Percentiles rank a stretch among this genome's conserved stretches.
phyloP scores from a whole-genome alignment of 2,888 invertebrate genomes.

The Chymomyza caudatula region DNA sequence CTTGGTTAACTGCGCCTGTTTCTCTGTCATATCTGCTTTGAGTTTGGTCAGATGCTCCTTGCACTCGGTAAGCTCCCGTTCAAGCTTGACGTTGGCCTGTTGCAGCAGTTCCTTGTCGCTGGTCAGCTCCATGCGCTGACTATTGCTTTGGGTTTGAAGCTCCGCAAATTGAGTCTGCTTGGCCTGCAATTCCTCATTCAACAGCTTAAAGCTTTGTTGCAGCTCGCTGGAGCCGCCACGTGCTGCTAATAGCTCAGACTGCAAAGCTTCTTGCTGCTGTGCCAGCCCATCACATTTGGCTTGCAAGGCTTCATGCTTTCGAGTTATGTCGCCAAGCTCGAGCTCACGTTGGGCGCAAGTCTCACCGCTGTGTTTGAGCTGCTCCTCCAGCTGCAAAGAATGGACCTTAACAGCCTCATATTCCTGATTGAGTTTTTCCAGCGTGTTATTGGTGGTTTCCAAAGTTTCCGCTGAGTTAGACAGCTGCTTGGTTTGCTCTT shows the following conservation, averaged over 20 bases:
- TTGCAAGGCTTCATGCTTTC: slow-evolving; percentile 52
- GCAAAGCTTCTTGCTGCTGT: slow-evolving; percentile 46
- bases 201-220: slow-evolving; percentile 46
- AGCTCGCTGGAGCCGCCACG: slow-evolving; percentile 36
- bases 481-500: slow-evolving; percentile 39
- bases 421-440: slow-evolving; percentile 46
- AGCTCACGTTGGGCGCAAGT: slow-evolving; percentile 46
- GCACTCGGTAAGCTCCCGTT: slow-evolving; percentile 66
- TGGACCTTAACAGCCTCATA: slow-evolving; percentile 29
- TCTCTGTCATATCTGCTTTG: slow-evolving; percentile 77
- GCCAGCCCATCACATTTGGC: slow-evolving; percentile 48
- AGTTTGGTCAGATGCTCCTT: slow-evolving; percentile 67
- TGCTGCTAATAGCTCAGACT: slow-evolving; percentile 78
- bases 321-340: slow-evolving; percentile 67
- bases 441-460: slow-evolving; percentile 42
- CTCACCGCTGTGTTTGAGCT: slow-evolving; percentile 44
- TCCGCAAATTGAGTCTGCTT: slow-evolving; percentile 53
- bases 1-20: slow-evolving; percentile 46
- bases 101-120: slow-evolving; percentile 61
- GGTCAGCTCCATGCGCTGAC: slow-evolving; percentile 49
- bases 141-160: slow-evolving; percentile 40
- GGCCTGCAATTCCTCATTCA: slow-evolving; percentile 70
- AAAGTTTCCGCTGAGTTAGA: neutral
- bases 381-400: slow-evolving; percentile 39
- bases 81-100: slow-evolving; percentile 56